Conservation (phyloP, 1,140 invertebrate species). For the Solen grandis region DNA sequence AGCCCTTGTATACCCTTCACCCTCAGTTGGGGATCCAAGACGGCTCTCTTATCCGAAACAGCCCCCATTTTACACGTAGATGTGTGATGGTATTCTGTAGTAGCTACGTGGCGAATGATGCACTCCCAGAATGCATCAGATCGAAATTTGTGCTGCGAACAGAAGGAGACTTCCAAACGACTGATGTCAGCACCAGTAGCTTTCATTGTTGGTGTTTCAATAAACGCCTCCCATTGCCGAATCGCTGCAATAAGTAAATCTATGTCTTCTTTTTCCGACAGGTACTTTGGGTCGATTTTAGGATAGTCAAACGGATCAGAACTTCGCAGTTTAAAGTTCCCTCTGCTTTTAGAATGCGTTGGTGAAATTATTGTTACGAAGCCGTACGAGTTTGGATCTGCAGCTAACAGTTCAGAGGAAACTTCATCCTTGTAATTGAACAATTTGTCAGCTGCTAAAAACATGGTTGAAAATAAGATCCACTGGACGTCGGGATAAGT, state of each 20-base stretch:
- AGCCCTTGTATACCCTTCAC: too few relatives aligned
- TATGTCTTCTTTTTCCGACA: conserved; percentile 57
- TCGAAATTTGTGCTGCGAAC: conserved; percentile 47
- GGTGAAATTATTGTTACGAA: background rate
- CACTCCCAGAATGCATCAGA: conserved; percentile 77
- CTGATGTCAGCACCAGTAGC: conserved; percentile 48
- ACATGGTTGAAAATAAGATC: background rate
- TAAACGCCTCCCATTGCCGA: conserved; percentile 51
- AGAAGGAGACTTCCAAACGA: conserved; percentile 30
- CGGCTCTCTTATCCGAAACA: conserved; percentile 89
- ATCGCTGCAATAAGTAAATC: conserved; percentile 60
- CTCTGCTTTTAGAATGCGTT: conserved; percentile 63
- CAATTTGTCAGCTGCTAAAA: background rate
- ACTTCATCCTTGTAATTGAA: background rate
- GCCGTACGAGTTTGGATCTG: background rate
- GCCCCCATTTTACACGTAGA: conserved; percentile 97
- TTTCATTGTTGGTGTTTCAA: conserved; percentile 51
- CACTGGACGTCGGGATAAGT: conserved; percentile 5
- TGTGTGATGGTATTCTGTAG: conserved; percentile 91
- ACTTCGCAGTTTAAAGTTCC: conserved; percentile 70
- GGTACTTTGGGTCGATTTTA: conserved; percentile 88
- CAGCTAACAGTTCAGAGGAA: background rate
- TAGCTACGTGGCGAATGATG: conserved; percentile 68
- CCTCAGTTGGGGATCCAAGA: conserved; percentile 89
- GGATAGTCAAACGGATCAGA: conserved; percentile 90